Conservation (phyloP, 2,113 vertebrate genomes). For the Hipposideros armiger region DNA sequence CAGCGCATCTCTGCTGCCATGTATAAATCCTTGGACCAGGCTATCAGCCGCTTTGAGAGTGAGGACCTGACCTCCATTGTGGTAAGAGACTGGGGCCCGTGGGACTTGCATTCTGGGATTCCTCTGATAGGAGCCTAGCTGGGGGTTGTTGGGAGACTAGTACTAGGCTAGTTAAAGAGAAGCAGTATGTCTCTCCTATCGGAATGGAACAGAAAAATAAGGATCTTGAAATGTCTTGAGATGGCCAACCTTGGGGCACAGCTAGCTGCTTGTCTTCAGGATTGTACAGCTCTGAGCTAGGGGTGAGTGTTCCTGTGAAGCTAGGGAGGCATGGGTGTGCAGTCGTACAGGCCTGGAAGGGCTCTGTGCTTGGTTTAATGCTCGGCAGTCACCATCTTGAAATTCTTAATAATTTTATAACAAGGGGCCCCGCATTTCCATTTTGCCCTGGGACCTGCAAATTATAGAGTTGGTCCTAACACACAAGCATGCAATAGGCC, state of each 20-base stretch:
- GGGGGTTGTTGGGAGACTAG: background rate
- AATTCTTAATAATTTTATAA: background rate
- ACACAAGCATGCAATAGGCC: background rate
- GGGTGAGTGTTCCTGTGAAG: background rate
- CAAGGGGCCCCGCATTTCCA: background rate
- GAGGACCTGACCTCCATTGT: slow-evolving; percentile 99
- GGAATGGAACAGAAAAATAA: background rate
- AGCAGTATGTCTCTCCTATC: background rate
- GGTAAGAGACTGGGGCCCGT: slow-evolving; percentile 87
- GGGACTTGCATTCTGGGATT: background rate
- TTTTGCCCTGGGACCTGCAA: background rate
- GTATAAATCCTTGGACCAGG: slow-evolving; percentile 99
- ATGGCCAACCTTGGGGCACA: background rate
- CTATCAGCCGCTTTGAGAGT: slow-evolving; percentile 99
- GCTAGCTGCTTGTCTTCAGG: background rate
- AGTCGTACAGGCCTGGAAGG: background rate
- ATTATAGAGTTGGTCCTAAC: background rate
- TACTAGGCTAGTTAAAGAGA: background rate
- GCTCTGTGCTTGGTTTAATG: background rate
- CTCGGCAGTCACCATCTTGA: background rate
- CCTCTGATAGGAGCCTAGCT: background rate
- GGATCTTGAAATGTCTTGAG: background rate
- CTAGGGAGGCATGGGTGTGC: background rate
- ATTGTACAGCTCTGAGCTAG: background rate
- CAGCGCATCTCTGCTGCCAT: slow-evolving; percentile 98